Evolutionary conservation across 2,888 invertebrate species (phyloP).

Genomic region (Parascotia fuliginaria): DNA sequence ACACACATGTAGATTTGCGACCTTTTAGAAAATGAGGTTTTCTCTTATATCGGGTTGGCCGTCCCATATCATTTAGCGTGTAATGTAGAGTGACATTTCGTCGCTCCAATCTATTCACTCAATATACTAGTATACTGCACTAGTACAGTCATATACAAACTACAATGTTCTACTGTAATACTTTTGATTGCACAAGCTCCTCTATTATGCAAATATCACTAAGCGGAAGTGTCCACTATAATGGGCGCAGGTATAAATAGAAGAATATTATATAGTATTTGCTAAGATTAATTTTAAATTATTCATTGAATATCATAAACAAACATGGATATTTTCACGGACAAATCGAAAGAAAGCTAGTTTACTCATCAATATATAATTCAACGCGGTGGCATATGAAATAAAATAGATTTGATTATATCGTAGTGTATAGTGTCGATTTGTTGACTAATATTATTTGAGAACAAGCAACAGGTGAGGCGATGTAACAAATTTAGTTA

Average conservation of each 20-base stretch:
- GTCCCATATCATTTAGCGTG: conserved; percentile 51
- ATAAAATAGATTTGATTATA: conserved; percentile 22
- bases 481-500: conserved; percentile 52
- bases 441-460: conserved; percentile 43
- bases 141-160: conserved; percentile 29
- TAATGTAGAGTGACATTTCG: conserved; percentile 65
- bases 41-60: conserved; percentile 48
- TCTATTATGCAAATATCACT: conserved; percentile 21
- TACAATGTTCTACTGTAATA: conserved; percentile 19
- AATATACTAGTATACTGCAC: conserved; percentile 25
- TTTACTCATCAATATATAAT: conserved; percentile 16
- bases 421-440: conserved; percentile 31
- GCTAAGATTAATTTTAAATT: too few relatives aligned
- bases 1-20: conserved; percentile 34
- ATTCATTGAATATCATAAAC: not conserved
- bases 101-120: conserved; percentile 47
- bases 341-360: conserved; percentile 3
- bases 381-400: conserved; percentile 17
- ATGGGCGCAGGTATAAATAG: conserved; percentile 3
- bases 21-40: conserved; percentile 52
- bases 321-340: not conserved
- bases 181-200: conserved; percentile 13
- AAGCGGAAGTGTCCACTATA: conserved; percentile 37
- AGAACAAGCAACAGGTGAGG: conserved; percentile 59
- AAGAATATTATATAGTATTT: too few relatives aligned